Evolutionary conservation across 1,140 invertebrate genomes (phyloP), one percentile per base, ranked within the genome.

Genomic region (Myzus persicae): DNA sequence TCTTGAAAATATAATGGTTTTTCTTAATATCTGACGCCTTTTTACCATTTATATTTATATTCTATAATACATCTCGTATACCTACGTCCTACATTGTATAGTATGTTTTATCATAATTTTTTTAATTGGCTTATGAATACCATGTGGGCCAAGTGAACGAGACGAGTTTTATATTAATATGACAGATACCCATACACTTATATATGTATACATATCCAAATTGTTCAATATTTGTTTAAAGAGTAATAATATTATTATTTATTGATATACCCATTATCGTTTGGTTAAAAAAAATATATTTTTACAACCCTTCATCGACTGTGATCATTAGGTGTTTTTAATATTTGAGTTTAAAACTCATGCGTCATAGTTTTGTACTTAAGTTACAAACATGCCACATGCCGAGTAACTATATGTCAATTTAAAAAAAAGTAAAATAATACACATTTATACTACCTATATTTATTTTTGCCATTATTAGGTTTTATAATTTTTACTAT

Each of bases 1-100:
- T 51, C n/a, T 51, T 89, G 87, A 89, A 51, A 38, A 46, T 38
- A 36, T 51, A 89, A 89, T 38, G n/a, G 48, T 51, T 89, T 89
- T 88, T 36, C 87, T 51, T 51, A 89, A 87, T 87, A 87, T 48
- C 85, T 48, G 31, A 48, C 87, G n/a, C n/a, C 46, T 89, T 89
- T 89, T 89, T 89, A 24, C 22, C 9, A 51, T 51, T 51, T 89
- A 44, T 5, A 85, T 38, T 36, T 51, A 36, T n/a, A 88, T 9
- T n/a, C 2, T 42, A n/a, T 84, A 18, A 89, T 89, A 89, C 9
- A 36, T 20, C 18, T 9, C 20, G 20, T 88, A 48, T n/a, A 36
- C 20, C 48, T 82, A n/a, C n/a, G n/a, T n/a, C n/a, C n/a, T n/a
- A n/a, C n/a, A n/a, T n/a, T 26, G 36, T 89, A 44, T 44, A 31